Base-by-base conservation (phyloP, 2,797 vertebrate species). In the Tragopan temminckii region DNA sequence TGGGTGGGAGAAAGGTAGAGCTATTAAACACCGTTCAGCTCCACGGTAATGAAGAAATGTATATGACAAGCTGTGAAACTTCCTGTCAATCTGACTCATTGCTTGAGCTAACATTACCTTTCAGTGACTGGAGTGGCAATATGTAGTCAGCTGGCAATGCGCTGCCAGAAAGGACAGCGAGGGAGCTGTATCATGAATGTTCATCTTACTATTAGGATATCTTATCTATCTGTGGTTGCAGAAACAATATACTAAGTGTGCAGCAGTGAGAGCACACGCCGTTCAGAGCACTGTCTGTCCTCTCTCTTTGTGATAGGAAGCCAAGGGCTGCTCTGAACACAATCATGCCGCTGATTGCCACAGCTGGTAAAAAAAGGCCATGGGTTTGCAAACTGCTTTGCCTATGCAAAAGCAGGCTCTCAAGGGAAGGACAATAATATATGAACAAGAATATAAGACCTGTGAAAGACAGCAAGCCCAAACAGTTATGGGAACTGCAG, bases 31-130 rank as follows among this genome's bases (percentile, higher is more conserved):
- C 36, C 0, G 1, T 71, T 90, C 68, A 59, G 76, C 76, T 94
- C 77, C 81, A 91, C 63, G 6, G 50, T 57, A 72, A 67, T 33
- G 23, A 83, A 81, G 76, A 61, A 62, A 70, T 7, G 24, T 72
- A 2, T 16, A 19, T 89, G 94, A 91, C 79, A 68, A 79, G n/a
- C 89, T 83, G 64, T 68, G 87, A 81, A 92, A 91, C 85, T 94
- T 95, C 88, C 85, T 93, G 91, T 79, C 94, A 66, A 72, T 92
- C 89, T 96, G 95, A 94, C 88, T 95, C 89, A 94, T 38, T 85
- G 80, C 74, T 94, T 90, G 93, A 94, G 67, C 74, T 86, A 91
- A 2, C 76, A 46, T 91, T 57, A 78, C 85, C 67, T 95, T 81
- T 91, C 74, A 46, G 87, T 69, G 91, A 68, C 82, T 85, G 82